Percentiles rank a stretch among this genome's conserved stretches.
phyloP scores from a whole-genome alignment of 2,113 vertebrate genomes.

The Hippocampus barbouri region DNA sequence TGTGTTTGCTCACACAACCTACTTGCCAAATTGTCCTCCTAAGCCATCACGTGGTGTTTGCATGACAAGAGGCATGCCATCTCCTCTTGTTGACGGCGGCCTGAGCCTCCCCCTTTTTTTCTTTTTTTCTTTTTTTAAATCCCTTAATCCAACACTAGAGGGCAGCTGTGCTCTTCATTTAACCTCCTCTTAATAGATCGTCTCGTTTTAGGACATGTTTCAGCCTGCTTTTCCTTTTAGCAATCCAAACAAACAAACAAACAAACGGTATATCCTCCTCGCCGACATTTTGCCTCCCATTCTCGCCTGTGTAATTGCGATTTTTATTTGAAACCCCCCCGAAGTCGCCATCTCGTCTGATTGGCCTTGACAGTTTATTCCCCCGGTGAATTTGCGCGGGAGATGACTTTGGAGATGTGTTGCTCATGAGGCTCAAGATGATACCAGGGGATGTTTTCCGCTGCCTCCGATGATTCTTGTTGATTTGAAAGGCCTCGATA shows the following conservation, averaged over 20 bases:
- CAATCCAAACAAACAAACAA: background rate
- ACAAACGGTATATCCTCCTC: background rate
- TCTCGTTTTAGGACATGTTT: conserved; percentile 22
- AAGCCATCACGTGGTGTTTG: background rate
- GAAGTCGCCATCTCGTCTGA: conserved; percentile 37
- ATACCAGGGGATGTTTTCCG: conserved; percentile 25
- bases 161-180: conserved; percentile 60
- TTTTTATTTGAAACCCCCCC: conserved; percentile 24
- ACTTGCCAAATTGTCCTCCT: background rate
- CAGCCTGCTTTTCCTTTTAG: background rate
- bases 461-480: background rate
- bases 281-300: background rate
- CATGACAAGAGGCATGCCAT: background rate
- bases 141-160: conserved; percentile 56
- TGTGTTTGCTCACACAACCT: conserved; percentile 3
- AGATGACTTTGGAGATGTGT: conserved; percentile 6
- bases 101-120: background rate
- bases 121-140: background rate
- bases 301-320: conserved; percentile 22
- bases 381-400: conserved; percentile 39
- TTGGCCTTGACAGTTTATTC: conserved; percentile 50
- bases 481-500: background rate
- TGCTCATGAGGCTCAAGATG: conserved; percentile 32
- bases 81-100: conserved; percentile 4
- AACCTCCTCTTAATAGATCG: background rate